Evolutionary conservation across 2,888 invertebrate species (phyloP).

Genomic region (Bursaphelenchus okinawaensis): DNA sequence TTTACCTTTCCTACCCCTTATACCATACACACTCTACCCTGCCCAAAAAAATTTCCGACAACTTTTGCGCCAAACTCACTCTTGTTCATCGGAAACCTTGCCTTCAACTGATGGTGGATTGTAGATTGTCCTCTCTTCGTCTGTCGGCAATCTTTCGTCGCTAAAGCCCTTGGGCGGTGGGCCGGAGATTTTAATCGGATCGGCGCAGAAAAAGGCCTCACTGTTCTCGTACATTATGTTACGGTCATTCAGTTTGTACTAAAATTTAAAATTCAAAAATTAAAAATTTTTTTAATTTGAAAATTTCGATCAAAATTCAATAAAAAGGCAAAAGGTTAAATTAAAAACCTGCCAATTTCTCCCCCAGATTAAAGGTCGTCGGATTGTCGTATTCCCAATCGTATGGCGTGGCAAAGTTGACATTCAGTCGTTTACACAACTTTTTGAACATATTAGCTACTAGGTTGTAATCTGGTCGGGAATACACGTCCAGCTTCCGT

Average conservation of each 20-base stretch:
- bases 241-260: not conserved
- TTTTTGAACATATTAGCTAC: constrained; percentile 9
- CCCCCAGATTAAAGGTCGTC: too few relatives aligned
- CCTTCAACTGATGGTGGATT: too few relatives aligned
- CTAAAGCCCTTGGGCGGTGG: constrained; percentile 13
- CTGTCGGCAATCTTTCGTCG: not conserved
- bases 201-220: constrained; percentile 13
- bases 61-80: too few relatives aligned
- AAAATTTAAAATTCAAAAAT: too few relatives aligned
- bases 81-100: too few relatives aligned
- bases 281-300: too few relatives aligned
- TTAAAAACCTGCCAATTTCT: not conserved
- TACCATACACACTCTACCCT: too few relatives aligned
- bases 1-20: too few relatives aligned
- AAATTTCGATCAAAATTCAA: too few relatives aligned
- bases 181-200: constrained; percentile 17
- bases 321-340: too few relatives aligned
- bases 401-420: constrained; percentile 15
- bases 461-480: constrained; percentile 32
- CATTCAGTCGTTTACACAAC: constrained; percentile 11
- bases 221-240: constrained; percentile 11
- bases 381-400: constrained; percentile 15
- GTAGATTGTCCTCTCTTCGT: not conserved
- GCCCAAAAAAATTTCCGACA: too few relatives aligned
- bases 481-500: constrained; percentile 29